Evolutionary conservation across 2,888 invertebrate genomes (phyloP).

Genomic region (Drosophila paranaensis): DNA sequence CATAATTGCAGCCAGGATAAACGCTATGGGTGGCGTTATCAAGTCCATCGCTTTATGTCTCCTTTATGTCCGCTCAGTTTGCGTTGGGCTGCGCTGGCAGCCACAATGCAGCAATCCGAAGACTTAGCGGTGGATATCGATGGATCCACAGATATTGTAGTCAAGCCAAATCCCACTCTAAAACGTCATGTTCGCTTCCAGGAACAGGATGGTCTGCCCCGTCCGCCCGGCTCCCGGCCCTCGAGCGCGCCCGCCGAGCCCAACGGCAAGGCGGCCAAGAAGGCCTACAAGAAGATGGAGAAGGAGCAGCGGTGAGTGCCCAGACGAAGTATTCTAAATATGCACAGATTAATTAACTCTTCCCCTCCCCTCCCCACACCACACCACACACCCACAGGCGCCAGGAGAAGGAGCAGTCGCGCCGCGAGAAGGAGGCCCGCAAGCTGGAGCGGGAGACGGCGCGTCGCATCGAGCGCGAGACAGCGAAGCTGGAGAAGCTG

Average conservation of each 20-base stretch:
- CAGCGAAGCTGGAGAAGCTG: conserved; percentile 84
- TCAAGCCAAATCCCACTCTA: conserved; percentile 42
- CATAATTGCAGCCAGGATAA: conserved; percentile 67
- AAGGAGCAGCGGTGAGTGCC: conserved; percentile 83
- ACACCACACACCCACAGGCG: conserved; percentile 68
- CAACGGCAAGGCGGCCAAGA: conserved; percentile 84
- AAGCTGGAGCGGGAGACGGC: conserved; percentile 84
- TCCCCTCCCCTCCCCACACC: neutral
- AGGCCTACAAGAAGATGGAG: conserved; percentile 84
- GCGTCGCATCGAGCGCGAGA: conserved; percentile 83
- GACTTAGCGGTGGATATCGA: conserved; percentile 16
- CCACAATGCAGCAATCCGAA: conserved; percentile 58
- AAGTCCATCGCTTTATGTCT: neutral
- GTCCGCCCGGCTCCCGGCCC: conserved; percentile 82
- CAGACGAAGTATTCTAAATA: neutral
- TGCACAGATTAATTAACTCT: neutral
- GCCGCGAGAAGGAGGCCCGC: conserved; percentile 84
- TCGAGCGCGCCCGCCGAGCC: conserved; percentile 84
- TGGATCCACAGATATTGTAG: neutral
- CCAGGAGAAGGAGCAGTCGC: conserved; percentile 84
- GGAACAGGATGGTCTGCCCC: conserved; percentile 83
- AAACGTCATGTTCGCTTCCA: conserved; percentile 78
- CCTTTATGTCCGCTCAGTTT: conserved; percentile 37
- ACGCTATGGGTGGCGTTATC: conserved; percentile 20
- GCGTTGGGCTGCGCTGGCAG: conserved; percentile 37